A percentile compares a stretch with the other conserved stretches of the same genome.
Conservation (phyloP, 2,113 vertebrate species). For the Bagarius yarrelli region DNA sequence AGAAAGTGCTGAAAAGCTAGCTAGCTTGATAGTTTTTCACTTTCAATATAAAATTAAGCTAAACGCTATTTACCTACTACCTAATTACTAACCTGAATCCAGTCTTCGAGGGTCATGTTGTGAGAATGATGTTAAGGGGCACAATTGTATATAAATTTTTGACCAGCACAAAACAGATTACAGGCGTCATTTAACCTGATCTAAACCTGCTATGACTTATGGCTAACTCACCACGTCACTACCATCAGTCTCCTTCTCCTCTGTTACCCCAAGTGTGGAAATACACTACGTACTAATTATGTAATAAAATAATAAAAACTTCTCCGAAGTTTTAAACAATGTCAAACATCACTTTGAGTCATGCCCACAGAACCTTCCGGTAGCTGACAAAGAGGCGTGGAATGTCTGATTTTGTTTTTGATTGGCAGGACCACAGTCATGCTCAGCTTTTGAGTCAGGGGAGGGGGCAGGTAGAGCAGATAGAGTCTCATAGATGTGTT, state of each 20-base stretch:
- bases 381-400: neutral
- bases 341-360: conserved; percentile 7
- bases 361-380: neutral
- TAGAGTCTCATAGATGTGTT: conserved; percentile 20
- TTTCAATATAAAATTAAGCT: neutral
- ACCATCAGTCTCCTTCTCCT: too few relatives aligned
- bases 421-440: conserved; percentile 21
- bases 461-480: conserved; percentile 21
- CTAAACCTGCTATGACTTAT: conserved; percentile 47
- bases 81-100: neutral
- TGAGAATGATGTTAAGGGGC: neutral
- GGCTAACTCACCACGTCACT: conserved; percentile 26
- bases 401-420: neutral
- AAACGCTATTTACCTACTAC: neutral
- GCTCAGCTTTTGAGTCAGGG: conserved; percentile 22
- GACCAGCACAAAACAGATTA: conserved; percentile 25
- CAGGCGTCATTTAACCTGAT: conserved; percentile 41
- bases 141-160: neutral
- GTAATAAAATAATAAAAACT: neutral
- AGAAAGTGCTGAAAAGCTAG: neutral
- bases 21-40: neutral
- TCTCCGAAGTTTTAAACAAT: neutral
- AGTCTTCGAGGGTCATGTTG: too few relatives aligned
- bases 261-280: too few relatives aligned
- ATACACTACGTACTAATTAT: too few relatives aligned